Evolutionary conservation across 1,140 invertebrate genomes (phyloP), one percentile per base, ranked within the genome.

Genomic region (Diachasma alloeum): DNA sequence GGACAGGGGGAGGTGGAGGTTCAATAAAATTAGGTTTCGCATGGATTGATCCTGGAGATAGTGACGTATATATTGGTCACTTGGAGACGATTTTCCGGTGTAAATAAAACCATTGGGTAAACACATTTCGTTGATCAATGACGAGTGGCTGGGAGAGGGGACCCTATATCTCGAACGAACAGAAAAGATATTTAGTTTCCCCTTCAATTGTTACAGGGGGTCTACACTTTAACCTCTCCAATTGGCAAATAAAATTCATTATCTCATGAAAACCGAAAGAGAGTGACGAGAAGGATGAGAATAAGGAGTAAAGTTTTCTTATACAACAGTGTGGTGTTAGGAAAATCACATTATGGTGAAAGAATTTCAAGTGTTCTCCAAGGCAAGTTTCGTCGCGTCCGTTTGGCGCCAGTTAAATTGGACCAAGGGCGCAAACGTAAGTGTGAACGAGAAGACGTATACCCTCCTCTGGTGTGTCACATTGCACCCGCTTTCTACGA

Each of bases 11-110:
- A 22, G 4, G 48, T 3, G 9, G 10, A 48, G 48, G 48, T 59
- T 59, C 56, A 73, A 73, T 73, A 39, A 73, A 73, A 73, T 73
- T 73, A 73, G 22, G 8, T 10, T 22, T 42, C 19, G 48, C n/a
- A 19, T 17, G 19, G 10, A 15, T 56, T 56, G 48, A 56, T 56
- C 6, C 48, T 56, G n/a, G 48, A 56, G 48, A 56, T 19, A 56
- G 48, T 56, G 19, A 56, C 5, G 48, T 56, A 56, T 48, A 48
- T 56, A 56, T 56, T 56, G 48, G 48, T 15, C 48, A 22, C n/a
- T 22, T 56, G 48, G 48, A 17, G n/a, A 19, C 48, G 19, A n/a
- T 56, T n/a, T 56, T 56, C n/a, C 19, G 48, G 48, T 22, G 48
- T 22, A 56, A 56, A 56, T 56, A 56, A 56, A 19, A 56, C 6